A percentile compares a stretch with the other conserved stretches of the same genome.
Evolutionary conservation across 2,113 vertebrate genomes (phyloP).

Genomic region (Prolemur simus): DNA sequence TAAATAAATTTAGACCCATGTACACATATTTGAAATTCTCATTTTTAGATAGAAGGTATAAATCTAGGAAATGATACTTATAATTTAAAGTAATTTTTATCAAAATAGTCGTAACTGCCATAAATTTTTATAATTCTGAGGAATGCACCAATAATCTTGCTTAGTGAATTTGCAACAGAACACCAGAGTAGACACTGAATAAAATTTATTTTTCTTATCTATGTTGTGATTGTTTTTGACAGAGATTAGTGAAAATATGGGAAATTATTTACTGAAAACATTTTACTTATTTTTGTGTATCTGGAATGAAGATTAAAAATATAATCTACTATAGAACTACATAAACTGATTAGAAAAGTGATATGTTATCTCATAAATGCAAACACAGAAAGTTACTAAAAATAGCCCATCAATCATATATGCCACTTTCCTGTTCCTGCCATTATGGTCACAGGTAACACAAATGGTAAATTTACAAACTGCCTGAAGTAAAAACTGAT

Average conservation of each 20-base stretch:
- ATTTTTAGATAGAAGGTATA: background rate
- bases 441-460: background rate
- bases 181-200: background rate
- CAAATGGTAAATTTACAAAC: background rate
- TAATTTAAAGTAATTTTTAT: background rate
- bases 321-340: background rate
- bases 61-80: background rate
- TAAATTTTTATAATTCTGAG: background rate
- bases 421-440: background rate
- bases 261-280: background rate
- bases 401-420: background rate
- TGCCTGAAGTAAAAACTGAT: background rate
- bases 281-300: background rate
- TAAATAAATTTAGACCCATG: background rate
- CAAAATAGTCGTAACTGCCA: background rate
- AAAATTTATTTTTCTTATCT: background rate
- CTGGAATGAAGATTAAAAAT: background rate
- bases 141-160: background rate
- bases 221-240: background rate
- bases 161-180: background rate
- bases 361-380: background rate
- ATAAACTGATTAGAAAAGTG: background rate
- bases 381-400: background rate
- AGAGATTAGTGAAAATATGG: background rate
- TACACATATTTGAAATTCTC: background rate